A percentile compares a stretch with the other conserved stretches of the same genome.
phyloP scores from a whole-genome alignment of 1,140 invertebrate species.

The Hesperophylax magnus region DNA sequence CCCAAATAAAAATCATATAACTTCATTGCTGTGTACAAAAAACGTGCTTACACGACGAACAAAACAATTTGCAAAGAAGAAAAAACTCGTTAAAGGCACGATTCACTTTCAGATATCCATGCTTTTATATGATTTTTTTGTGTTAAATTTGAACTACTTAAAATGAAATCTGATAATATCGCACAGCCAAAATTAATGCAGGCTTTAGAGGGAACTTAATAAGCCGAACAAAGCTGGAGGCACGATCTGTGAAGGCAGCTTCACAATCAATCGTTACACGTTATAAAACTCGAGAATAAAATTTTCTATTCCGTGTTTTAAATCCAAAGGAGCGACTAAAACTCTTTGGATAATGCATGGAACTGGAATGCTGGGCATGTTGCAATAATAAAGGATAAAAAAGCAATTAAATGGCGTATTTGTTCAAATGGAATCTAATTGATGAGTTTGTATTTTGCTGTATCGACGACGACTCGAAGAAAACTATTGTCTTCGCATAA shows the following conservation, averaged over 20 bases:
- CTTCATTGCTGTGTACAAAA: neutral
- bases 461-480: too few species aligned
- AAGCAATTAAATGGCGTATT: too few species aligned
- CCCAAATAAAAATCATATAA: neutral
- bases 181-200: slow-evolving; percentile 24
- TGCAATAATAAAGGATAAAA: too few species aligned
- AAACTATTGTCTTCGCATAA: too few species aligned
- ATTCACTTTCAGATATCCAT: slow-evolving; percentile 38
- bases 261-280: too few species aligned
- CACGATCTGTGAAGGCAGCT: neutral
- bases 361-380: too few species aligned
- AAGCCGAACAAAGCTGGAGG: neutral
- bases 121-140: slow-evolving; percentile 21
- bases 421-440: too few species aligned
- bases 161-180: slow-evolving; percentile 32
- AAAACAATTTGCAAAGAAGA: slow-evolving; percentile 4
- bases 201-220: slow-evolving; percentile 9
- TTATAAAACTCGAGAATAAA: too few species aligned
- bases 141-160: slow-evolving; percentile 7
- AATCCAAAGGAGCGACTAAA: too few species aligned
- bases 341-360: too few species aligned
- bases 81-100: slow-evolving; percentile 36
- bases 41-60: slow-evolving; percentile 5
- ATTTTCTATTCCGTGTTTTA: too few species aligned
- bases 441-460: too few species aligned